phyloP scores from a whole-genome alignment of 2,888 invertebrate genomes.

The Ophion obscuratus region DNA sequence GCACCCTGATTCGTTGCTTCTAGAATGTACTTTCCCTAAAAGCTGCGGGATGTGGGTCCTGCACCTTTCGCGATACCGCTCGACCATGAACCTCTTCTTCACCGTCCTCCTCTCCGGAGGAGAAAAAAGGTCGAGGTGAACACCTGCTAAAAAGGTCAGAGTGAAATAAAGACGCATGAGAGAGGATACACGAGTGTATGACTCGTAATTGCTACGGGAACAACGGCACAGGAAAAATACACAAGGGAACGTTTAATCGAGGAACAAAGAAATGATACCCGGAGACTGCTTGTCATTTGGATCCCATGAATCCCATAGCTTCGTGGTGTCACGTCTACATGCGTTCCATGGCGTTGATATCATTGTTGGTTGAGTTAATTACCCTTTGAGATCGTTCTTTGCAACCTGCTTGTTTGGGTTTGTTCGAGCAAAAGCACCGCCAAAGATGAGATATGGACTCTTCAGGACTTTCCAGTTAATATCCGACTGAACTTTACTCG shows the following conservation, averaged over 20 bases:
- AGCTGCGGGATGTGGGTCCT: slow-evolving; percentile 13
- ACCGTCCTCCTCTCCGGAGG: neutral
- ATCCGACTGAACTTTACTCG: too few species aligned
- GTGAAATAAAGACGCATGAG: slow-evolving; percentile 44
- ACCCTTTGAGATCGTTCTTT: neutral
- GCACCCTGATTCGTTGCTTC: neutral
- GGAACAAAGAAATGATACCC: slow-evolving; percentile 50
- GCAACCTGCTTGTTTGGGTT: neutral
- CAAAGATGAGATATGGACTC: slow-evolving; percentile 5
- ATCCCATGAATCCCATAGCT: slow-evolving; percentile 9
- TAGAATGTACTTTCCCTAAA: neutral
- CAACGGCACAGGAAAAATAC: slow-evolving; percentile 34
- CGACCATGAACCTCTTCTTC: neutral
- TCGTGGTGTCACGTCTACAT: neutral
- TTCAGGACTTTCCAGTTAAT: too few species aligned
- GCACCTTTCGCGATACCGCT: neutral
- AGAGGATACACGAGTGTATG: slow-evolving; percentile 56
- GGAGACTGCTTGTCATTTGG: slow-evolving; percentile 32
- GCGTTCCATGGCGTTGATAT: neutral
- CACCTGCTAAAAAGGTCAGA: slow-evolving; percentile 48
- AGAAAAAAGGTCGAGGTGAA: neutral
- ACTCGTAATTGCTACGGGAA: slow-evolving; percentile 7
- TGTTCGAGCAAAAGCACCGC: neutral
- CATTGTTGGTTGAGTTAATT: slow-evolving; percentile 1
- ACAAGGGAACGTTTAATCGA: slow-evolving; percentile 65